phyloP scores from a whole-genome alignment of 2,113 vertebrate genomes.

The Rostratula benghalensis region DNA sequence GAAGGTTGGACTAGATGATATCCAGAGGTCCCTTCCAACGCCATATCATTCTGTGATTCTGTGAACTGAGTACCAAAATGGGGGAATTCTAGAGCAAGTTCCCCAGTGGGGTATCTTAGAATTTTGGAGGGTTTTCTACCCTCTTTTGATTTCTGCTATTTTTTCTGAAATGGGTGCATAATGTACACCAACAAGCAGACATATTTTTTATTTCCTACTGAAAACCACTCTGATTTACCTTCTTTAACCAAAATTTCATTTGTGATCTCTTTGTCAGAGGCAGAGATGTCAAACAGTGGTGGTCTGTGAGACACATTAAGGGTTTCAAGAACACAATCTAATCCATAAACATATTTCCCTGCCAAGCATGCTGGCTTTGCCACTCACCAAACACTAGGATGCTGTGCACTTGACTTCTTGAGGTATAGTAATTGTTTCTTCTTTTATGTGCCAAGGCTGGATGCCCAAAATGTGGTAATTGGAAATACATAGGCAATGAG shows the following conservation, averaged over 20 bases:
- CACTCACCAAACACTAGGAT: background rate
- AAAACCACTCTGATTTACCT: background rate
- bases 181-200: background rate
- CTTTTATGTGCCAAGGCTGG: background rate
- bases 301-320: background rate
- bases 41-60: too few species aligned
- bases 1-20: too few species aligned
- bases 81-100: background rate
- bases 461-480: background rate
- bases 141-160: background rate
- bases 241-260: background rate
- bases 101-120: background rate
- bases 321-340: background rate
- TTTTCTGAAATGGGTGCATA: background rate
- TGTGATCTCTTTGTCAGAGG: background rate
- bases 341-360: background rate
- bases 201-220: background rate
- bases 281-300: background rate
- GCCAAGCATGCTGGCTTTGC: background rate
- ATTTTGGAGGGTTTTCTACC: accelerated
- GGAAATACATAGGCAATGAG: background rate
- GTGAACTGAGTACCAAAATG: background rate
- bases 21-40: too few species aligned
- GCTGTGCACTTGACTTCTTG: background rate
- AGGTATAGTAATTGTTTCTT: background rate